These are phyloP conservation scores for Synaphobranchus kaupii DNA, from an alignment of 2,797 vertebrate genomes.

Conservation along the genomic window DNA sequence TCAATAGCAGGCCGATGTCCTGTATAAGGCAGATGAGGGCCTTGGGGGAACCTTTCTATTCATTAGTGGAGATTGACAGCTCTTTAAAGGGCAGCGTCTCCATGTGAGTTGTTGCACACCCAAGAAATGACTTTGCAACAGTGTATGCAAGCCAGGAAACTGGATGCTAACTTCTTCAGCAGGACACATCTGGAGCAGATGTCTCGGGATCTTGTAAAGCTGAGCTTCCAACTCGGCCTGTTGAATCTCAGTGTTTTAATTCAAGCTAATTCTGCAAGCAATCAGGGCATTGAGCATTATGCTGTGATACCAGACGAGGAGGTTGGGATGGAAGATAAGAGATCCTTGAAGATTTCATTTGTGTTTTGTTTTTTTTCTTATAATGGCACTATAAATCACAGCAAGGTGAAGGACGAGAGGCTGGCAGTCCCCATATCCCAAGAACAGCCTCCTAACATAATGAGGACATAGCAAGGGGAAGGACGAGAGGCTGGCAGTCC, in stretches of 20 bases:
- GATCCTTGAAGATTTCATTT: neutral
- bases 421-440: neutral
- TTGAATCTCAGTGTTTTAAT: neutral
- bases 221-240: neutral
- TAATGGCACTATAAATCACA: neutral
- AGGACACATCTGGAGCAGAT: neutral
- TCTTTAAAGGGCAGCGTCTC: neutral
- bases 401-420: neutral
- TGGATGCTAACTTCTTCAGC: neutral
- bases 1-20: neutral
- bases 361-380: too few relatives aligned
- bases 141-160: neutral
- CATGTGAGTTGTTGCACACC: neutral
- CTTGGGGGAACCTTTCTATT: neutral
- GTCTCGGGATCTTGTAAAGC: neutral
- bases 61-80: constrained; percentile 2
- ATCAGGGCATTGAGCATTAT: neutral
- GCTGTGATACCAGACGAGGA: neutral
- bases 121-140: neutral
- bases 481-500: neutral
- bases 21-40: neutral
- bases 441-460: neutral
- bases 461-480: neutral
- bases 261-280: neutral
- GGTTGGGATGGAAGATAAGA: neutral